phyloP scores from a whole-genome alignment of 2,888 invertebrate species.

The Malachius bipustulatus region DNA sequence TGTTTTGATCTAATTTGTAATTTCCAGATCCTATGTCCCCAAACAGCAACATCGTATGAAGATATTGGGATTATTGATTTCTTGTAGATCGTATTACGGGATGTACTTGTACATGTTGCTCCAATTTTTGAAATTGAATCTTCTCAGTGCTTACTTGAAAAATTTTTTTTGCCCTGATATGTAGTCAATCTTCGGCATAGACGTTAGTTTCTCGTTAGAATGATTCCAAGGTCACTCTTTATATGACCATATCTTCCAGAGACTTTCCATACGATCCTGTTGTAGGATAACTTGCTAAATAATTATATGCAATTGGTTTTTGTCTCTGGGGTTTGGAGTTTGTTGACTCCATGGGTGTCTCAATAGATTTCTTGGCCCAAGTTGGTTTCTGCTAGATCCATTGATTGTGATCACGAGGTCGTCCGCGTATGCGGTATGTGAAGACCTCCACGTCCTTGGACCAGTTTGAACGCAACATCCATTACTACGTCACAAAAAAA shows the following conservation, averaged over 20 bases:
- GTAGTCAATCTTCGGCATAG: background rate
- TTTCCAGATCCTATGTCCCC: background rate
- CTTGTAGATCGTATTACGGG: background rate
- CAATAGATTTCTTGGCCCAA: background rate
- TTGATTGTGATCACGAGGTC: background rate
- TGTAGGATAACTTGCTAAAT: background rate
- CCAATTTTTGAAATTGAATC: background rate
- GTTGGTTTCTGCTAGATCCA: background rate
- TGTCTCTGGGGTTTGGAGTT: no score
- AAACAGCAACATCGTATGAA: background rate
- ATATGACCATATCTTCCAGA: background rate
- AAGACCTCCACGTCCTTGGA: background rate
- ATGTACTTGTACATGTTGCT: background rate
- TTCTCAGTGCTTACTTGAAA: background rate
- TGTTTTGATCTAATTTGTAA: background rate
- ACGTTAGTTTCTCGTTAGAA: background rate
- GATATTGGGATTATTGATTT: background rate
- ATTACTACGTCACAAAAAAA: background rate
- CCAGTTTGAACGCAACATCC: no score
- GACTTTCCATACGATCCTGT: background rate
- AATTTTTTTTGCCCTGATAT: background rate
- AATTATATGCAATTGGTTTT: background rate
- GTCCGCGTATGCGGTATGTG: background rate
- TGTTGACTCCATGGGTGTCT: background rate
- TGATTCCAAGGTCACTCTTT: constrained; percentile 1